Evolutionary conservation across 2,797 vertebrate species (phyloP).

Genomic region (Spinus pinus): DNA sequence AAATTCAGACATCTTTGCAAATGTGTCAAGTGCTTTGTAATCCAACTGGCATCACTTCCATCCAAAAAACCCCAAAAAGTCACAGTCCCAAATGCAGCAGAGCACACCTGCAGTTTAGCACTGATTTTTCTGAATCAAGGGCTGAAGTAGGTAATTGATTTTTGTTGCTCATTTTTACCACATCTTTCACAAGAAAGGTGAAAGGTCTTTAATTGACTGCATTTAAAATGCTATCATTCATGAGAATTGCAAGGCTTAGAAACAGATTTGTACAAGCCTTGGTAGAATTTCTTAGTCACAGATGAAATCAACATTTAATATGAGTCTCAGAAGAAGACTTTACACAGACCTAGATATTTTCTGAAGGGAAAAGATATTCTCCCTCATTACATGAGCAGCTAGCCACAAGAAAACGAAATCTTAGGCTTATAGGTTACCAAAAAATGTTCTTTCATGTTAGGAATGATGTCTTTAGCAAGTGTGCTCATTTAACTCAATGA

Average conservation of each 20-base stretch:
- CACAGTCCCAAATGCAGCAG: background rate
- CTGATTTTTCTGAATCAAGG: background rate
- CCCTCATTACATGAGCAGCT: background rate
- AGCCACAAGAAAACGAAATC: background rate
- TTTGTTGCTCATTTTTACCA: background rate
- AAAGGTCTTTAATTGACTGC: background rate
- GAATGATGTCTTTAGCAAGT: background rate
- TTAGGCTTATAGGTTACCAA: background rate
- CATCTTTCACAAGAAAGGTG: background rate
- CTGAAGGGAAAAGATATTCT: background rate
- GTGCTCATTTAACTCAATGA: background rate
- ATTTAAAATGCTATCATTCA: background rate
- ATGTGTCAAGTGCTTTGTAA: background rate
- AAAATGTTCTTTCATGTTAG: background rate
- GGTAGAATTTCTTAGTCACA: background rate
- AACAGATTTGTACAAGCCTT: background rate
- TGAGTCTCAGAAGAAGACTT: background rate
- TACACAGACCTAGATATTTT: background rate
- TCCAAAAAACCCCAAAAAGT: background rate
- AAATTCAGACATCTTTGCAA: background rate
- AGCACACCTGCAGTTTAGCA: background rate
- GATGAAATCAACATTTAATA: background rate
- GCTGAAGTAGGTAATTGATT: background rate
- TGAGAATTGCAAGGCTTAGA: background rate
- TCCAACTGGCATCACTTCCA: background rate